These are phyloP conservation scores for Saimiri boliviensis DNA, from an alignment of 2,113 vertebrate genomes.

Conservation along the genomic window DNA sequence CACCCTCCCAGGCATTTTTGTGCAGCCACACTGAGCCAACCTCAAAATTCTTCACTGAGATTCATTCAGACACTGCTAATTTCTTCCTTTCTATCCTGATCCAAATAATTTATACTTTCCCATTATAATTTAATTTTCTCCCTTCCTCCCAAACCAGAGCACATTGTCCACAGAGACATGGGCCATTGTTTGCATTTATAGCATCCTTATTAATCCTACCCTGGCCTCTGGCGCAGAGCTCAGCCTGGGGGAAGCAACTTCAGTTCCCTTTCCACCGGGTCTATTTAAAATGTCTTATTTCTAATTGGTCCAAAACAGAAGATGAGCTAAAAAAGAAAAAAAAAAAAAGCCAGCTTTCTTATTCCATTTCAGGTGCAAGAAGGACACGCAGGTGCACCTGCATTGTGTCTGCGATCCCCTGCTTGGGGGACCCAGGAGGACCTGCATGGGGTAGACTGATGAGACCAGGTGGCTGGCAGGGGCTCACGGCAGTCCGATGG, in stretches of 20 bases:
- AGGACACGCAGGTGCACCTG: neutral
- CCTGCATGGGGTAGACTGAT: fast-evolving
- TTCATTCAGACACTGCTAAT: neutral
- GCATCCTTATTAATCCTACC: conserved; percentile 61
- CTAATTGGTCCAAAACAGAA: conserved; percentile 60
- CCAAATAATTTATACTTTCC: neutral
- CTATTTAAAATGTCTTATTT: conserved; percentile 53
- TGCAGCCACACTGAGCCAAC: neutral
- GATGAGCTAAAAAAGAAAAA: conserved; percentile 45
- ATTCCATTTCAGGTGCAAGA: neutral
- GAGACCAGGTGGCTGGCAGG: neutral
- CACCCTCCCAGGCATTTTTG: no score
- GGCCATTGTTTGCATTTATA: conserved; percentile 65
- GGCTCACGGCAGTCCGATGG: fast-evolving
- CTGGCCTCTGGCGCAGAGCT: conserved; percentile 25
- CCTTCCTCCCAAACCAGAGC: conserved; percentile 53
- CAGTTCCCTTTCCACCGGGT: conserved; percentile 31
- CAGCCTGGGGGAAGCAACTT: conserved; percentile 27
- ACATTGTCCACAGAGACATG: conserved; percentile 2
- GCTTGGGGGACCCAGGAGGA: fast-evolving
- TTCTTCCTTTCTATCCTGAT: neutral
- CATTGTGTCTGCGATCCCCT: fast-evolving
- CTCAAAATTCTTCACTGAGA: neutral
- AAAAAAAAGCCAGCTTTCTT: neutral
- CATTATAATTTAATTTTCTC: conserved; percentile 42